These are phyloP conservation scores for Carcinoscorpius rotundicauda DNA, from an alignment of 1,140 invertebrate species.

Conservation along the genomic window DNA sequence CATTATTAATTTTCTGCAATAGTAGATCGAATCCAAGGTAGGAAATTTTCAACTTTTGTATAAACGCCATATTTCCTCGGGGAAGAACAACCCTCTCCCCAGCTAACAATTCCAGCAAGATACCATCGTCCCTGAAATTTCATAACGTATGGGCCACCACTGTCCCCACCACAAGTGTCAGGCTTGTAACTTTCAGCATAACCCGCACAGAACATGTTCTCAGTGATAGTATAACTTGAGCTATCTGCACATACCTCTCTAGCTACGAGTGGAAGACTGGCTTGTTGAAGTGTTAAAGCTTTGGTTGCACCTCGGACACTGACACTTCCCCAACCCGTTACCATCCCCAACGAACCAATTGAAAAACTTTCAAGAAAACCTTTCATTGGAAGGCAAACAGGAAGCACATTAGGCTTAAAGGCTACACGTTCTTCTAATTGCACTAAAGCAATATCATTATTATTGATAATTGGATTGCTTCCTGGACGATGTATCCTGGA, in stretches of 20 bases:
- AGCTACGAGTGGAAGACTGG: constrained; percentile 14
- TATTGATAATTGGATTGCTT: constrained; percentile 19
- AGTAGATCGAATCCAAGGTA: constrained; percentile 21
- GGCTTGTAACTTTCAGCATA: constrained; percentile 46
- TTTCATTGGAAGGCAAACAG: constrained; percentile 25
- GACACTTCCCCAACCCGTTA: constrained; percentile 25
- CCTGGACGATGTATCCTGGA: constrained; percentile 33
- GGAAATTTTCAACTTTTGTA: constrained; percentile 28
- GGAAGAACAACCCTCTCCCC: constrained; percentile 48
- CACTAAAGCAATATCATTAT: constrained; percentile 64
- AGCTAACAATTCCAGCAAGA: constrained; percentile 84
- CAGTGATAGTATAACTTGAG: constrained; percentile 23
- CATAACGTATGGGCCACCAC: constrained; percentile 79
- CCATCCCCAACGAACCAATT: constrained; percentile 5
- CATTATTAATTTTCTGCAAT: constrained; percentile 1
- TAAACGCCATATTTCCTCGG: constrained; percentile 29
- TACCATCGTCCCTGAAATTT: constrained; percentile 72
- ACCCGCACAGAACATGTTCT: constrained; percentile 31
- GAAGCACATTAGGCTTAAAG: constrained; percentile 37
- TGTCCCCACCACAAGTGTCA: constrained; percentile 67
- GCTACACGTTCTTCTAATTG: constrained; percentile 74
- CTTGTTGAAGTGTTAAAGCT: constrained; percentile 18
- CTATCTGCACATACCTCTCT: constrained; percentile 12
- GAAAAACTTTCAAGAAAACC: constrained; percentile 11
- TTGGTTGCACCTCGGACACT: constrained; percentile 15